A percentile compares a stretch with the other conserved stretches of the same genome.
Evolutionary conservation across 2,113 vertebrate species (phyloP).

Genomic region (Panthera tigris): DNA sequence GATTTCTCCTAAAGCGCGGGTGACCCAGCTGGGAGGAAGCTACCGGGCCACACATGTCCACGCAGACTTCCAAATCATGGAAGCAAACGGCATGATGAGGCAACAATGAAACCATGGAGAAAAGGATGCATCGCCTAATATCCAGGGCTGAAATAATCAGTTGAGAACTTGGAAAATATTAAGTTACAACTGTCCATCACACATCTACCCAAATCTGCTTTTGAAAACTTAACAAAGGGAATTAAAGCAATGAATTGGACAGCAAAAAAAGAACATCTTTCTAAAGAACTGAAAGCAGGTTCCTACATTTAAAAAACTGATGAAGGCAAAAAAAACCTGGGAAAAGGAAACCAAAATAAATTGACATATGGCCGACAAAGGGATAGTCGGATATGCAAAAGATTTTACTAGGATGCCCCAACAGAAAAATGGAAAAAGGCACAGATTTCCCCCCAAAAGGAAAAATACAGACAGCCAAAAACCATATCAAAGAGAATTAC

Average conservation of each 20-base stretch:
- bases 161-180: not conserved
- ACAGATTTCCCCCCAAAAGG: not conserved
- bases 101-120: not conserved
- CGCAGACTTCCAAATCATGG: not conserved
- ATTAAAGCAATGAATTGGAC: constrained; percentile 14
- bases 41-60: fast-evolving
- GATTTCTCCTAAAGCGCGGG: not conserved
- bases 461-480: not conserved
- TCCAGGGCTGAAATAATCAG: not conserved
- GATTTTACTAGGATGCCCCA: not conserved
- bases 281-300: not conserved
- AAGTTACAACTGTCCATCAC: not conserved
- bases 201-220: not conserved
- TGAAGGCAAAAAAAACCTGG: not conserved
- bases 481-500: not conserved
- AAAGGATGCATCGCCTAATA: not conserved
- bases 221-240: not conserved
- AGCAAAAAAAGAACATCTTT: not conserved
- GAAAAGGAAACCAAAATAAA: not conserved
- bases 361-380: not conserved
- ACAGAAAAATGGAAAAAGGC: not conserved
- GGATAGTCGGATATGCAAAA: not conserved
- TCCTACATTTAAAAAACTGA: not conserved
- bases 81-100: not conserved
- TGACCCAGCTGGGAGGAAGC: too few species aligned